Percentiles rank a stretch among this genome's conserved stretches.
Evolutionary conservation across 2,888 invertebrate genomes (phyloP).

Genomic region (Tachystola acroxantha): DNA sequence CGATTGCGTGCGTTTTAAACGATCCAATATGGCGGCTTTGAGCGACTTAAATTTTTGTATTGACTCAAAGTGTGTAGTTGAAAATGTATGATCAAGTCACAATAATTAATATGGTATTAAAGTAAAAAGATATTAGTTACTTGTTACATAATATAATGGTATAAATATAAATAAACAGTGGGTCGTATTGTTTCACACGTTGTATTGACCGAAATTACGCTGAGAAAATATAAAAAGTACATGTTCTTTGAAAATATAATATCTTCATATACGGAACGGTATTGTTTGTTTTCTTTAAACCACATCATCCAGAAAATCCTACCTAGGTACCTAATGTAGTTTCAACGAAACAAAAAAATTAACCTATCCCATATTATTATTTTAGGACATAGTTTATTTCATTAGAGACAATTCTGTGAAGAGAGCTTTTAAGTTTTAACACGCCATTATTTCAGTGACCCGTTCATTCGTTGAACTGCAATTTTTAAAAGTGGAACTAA

Average conservation of each 20-base stretch:
- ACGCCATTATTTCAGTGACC: too few relatives aligned
- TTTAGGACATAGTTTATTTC: too few relatives aligned
- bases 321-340: background rate
- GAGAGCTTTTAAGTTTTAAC: too few relatives aligned
- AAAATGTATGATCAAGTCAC: slow-evolving; percentile 50
- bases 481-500: too few relatives aligned
- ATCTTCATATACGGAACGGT: slow-evolving; percentile 70
- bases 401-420: too few relatives aligned
- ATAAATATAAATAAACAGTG: slow-evolving; percentile 58
- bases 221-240: slow-evolving; percentile 58
- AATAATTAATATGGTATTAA: slow-evolving; percentile 63
- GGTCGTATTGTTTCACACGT: slow-evolving; percentile 69
- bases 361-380: too few relatives aligned
- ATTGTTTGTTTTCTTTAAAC: slow-evolving; percentile 39
- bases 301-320: background rate
- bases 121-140: slow-evolving; percentile 66
- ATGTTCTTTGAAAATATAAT: slow-evolving; percentile 78
- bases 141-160: slow-evolving; percentile 66
- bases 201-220: slow-evolving; percentile 71
- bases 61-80: slow-evolving; percentile 60
- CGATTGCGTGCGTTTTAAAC: slow-evolving; percentile 14
- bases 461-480: too few relatives aligned
- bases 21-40: slow-evolving; percentile 47
- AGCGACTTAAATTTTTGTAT: slow-evolving; percentile 52
- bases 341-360: too few relatives aligned